phyloP scores from a whole-genome alignment of 1,140 invertebrate species.

The Drosophila kikkawai region DNA sequence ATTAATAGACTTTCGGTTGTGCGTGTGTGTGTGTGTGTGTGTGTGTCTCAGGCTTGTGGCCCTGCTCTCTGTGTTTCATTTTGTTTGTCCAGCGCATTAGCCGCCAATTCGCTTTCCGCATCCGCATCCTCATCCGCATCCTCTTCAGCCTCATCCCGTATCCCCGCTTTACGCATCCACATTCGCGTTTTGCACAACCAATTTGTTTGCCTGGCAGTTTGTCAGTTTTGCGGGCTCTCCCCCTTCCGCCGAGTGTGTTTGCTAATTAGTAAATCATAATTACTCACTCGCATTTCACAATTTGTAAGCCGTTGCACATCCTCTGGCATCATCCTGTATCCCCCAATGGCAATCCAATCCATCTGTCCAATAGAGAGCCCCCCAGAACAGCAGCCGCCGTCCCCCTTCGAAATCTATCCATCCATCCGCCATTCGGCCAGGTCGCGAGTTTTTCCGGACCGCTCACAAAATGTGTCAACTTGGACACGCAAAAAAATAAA shows the following conservation, averaged over 20 bases:
- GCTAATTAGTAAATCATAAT: constrained; percentile 84
- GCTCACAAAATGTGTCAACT: constrained; percentile 30
- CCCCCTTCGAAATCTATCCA: constrained; percentile 16
- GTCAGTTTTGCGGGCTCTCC: constrained; percentile 51
- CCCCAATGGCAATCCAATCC: constrained; percentile 39
- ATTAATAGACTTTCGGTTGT: constrained; percentile 69
- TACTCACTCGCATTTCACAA: constrained; percentile 79
- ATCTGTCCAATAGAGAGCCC: constrained; percentile 21
- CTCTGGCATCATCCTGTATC: constrained; percentile 15
- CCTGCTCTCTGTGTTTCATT: constrained; percentile 29
- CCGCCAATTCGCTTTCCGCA: constrained; percentile 46
- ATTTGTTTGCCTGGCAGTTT: constrained; percentile 55
- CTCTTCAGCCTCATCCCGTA: neutral
- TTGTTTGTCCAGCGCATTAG: constrained; percentile 64
- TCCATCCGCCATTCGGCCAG: constrained; percentile 34
- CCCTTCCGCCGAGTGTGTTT: constrained; percentile 49
- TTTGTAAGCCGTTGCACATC: constrained; percentile 53
- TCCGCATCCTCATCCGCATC: constrained; percentile 26
- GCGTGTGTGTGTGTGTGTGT: constrained; percentile 17
- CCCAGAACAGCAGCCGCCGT: neutral
- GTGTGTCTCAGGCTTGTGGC: constrained; percentile 50
- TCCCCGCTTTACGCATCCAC: neutral
- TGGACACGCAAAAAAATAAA: constrained; percentile 5
- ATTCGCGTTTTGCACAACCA: constrained; percentile 32
- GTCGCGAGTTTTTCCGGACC: constrained; percentile 18